Percentiles rank a stretch among this genome's conserved stretches.
phyloP scores from a whole-genome alignment of 2,888 invertebrate species.

The Torymus auratus region DNA sequence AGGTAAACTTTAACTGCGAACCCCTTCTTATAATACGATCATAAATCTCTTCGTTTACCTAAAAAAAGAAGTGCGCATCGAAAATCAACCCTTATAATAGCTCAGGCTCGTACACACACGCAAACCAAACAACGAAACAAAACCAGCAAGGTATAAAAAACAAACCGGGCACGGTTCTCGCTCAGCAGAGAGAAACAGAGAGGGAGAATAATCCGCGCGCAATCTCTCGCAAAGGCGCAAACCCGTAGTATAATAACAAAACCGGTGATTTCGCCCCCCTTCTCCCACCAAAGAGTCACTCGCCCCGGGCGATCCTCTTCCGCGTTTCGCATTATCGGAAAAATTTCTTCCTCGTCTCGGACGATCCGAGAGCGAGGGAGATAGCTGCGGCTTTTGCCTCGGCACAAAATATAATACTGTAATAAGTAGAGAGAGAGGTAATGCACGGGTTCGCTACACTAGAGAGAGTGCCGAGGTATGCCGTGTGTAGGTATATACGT shows the following conservation, averaged over 20 bases:
- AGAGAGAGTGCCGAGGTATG: conserved; percentile 3
- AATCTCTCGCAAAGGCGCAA: conserved; percentile 33
- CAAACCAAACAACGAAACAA: conserved; percentile 12
- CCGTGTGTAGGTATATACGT: background rate
- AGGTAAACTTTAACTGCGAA: background rate
- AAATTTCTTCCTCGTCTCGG: conserved; percentile 47
- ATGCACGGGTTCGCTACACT: conserved; percentile 31
- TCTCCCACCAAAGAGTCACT: conserved; percentile 21
- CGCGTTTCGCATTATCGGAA: conserved; percentile 65
- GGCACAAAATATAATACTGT: conserved; percentile 53
- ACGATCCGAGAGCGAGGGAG: conserved; percentile 31
- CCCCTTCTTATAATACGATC: background rate
- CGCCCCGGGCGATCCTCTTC: conserved; percentile 65
- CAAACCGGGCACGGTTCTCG: too few species aligned
- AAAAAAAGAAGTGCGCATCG: conserved; percentile 2
- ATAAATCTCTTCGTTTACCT: conserved; percentile 18
- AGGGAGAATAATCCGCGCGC: too few species aligned
- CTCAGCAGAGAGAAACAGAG: too few species aligned
- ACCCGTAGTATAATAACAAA: conserved; percentile 43
- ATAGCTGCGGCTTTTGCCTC: background rate
- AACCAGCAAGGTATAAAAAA: too few species aligned
- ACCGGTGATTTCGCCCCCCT: conserved; percentile 42
- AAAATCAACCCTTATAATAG: conserved; percentile 7
- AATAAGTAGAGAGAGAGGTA: conserved; percentile 38
- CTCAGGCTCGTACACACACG: background rate